Percentiles rank a stretch among this genome's conserved stretches.
phyloP scores from a whole-genome alignment of 2,888 invertebrate species.

The Blastobasis adustella region DNA sequence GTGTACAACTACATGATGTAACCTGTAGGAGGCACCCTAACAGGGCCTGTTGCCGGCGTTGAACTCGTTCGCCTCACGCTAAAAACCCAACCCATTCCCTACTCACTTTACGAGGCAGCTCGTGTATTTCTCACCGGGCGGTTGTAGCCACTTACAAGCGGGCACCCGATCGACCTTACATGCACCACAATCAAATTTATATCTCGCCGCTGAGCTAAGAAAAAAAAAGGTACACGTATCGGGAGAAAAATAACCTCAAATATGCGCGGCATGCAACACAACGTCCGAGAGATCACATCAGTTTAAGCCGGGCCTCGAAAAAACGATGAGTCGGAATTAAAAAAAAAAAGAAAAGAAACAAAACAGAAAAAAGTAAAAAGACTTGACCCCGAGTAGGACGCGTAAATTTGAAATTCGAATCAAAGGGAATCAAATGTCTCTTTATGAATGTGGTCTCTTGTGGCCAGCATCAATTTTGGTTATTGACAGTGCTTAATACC shows the following conservation, averaged over 20 bases:
- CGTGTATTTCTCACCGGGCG: conserved; percentile 38
- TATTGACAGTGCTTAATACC: no score
- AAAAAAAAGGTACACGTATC: conserved; percentile 32
- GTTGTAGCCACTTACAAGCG: conserved; percentile 22
- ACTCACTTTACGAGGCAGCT: no score
- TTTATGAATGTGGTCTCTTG: conserved; percentile 42
- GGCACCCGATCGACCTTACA: conserved; percentile 31
- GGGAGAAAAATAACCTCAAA: conserved; percentile 54
- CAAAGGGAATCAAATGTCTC: conserved; percentile 68
- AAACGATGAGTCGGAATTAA: conserved; percentile 45
- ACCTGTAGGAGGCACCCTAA: no score
- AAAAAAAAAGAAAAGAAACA: conserved; percentile 33
- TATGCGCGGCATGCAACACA: conserved; percentile 72
- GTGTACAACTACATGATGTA: no score
- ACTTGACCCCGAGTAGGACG: conserved; percentile 53
- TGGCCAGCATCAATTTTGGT: conserved; percentile 40
- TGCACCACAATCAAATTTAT: conserved; percentile 53
- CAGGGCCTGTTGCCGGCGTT: no score
- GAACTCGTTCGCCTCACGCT: no score
- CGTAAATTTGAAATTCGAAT: conserved; percentile 70
- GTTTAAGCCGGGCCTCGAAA: conserved; percentile 52
- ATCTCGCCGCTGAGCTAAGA: conserved; percentile 40
- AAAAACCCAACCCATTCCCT: no score
- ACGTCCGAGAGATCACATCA: conserved; percentile 66
- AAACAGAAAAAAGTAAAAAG: conserved; percentile 20